Base-by-base conservation (phyloP, 2,888 invertebrate genomes). In the Empis livida region DNA sequence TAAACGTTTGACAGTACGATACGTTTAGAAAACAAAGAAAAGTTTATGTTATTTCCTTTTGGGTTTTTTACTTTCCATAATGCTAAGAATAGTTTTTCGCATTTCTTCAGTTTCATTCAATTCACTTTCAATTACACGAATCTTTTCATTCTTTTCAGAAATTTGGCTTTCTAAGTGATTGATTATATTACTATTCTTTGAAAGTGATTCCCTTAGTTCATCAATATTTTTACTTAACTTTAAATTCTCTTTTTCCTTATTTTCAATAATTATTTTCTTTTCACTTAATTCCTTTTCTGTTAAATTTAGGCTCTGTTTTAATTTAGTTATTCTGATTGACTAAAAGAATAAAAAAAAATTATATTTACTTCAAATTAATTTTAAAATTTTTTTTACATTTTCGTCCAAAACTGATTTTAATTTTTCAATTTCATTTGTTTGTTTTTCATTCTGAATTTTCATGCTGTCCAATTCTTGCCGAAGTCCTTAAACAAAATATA, bases 11-110 rank as follows among this genome's bases (percentile, higher is more conserved):
- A n/a, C n/a, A n/a, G n/a, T n/a, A n/a, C n/a, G n/a, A n/a, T n/a
- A n/a, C n/a, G n/a, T n/a, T n/a, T n/a, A n/a, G n/a, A n/a, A 20
- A 20, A 20, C 6, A 20, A 20, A 20, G 20, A 20, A 20, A 3
- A 20, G 20, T 20, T 20, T 20, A 20, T 20, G 20, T 20, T 20
- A 20, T 5, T 67, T 66, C 31, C 67, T 57, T 47, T 67, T 67
- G 10, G 67, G 65, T 49, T 64, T 64, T 55, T 67, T 68, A 54
- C 66, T 67, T 47, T 68, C 65, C 68, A 68, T 68, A 5, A 68
- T 56, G 51, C 65, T 65, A 55, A 68, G 59, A 42, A 68, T 65
- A 6, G 66, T 67, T 54, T 65, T 66, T 23, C 68, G 62, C 55
- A 68, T 49, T 46, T 68, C 68, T 50, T 68, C 68, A 0, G 65